Evolutionary conservation across 2,797 vertebrate species (phyloP).

Genomic region (Onychomys arenicola): DNA sequence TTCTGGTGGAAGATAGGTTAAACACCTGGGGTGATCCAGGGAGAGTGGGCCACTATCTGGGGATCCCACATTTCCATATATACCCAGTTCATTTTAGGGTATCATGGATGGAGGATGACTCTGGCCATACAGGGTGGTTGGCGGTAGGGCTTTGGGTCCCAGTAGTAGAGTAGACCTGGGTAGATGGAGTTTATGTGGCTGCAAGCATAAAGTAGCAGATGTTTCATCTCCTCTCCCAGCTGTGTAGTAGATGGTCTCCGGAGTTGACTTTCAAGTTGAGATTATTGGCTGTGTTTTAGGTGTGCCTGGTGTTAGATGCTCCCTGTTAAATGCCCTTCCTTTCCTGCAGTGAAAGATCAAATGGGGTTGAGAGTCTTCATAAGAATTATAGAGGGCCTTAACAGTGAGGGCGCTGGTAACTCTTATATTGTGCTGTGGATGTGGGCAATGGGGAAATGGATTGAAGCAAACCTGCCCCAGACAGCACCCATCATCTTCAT

Average conservation of each 20-base stretch:
- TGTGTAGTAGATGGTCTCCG: background rate
- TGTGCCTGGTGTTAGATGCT: background rate
- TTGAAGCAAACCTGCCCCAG: background rate
- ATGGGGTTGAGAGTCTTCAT: background rate
- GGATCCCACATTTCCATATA: too few species aligned
- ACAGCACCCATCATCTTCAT: background rate
- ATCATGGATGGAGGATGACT: background rate
- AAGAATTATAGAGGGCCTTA: background rate
- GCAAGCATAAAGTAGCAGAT: background rate
- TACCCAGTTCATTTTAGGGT: fast-evolving
- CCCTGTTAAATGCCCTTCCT: background rate
- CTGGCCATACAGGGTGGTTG: fast-evolving
- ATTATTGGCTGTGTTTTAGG: background rate
- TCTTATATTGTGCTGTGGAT: background rate
- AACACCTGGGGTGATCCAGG: background rate
- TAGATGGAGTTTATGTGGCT: background rate
- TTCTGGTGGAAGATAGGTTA: too few species aligned
- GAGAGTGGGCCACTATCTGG: too few species aligned
- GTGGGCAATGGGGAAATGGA: background rate
- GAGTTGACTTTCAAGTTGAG: background rate
- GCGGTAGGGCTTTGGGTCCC: background rate
- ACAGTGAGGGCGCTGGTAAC: fast-evolving
- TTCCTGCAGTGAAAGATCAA: background rate
- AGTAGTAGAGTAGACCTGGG: background rate
- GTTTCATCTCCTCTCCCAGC: background rate